phyloP scores from a whole-genome alignment of 2,113 vertebrate genomes.

The Planiliza haematocheilus region DNA sequence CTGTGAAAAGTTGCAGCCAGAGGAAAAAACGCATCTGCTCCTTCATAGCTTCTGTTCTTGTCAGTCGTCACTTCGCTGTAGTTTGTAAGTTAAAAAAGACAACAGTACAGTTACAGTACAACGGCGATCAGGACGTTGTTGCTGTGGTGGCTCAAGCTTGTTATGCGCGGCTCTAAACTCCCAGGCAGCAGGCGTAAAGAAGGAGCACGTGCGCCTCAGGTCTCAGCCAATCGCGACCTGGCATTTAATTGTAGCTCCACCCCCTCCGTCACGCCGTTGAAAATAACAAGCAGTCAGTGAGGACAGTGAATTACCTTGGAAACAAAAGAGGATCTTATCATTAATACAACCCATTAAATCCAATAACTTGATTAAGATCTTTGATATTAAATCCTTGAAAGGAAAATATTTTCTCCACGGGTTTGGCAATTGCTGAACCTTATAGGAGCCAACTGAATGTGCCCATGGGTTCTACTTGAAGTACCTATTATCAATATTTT shows the following conservation, averaged over 20 bases:
- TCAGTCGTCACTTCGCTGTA: background rate
- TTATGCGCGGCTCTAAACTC: slow-evolving; percentile 35
- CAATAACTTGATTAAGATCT: slow-evolving; percentile 1
- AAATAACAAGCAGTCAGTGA: background rate
- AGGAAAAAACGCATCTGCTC: slow-evolving; percentile 27
- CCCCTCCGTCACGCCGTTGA: slow-evolving; percentile 15
- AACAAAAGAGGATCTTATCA: slow-evolving; percentile 6
- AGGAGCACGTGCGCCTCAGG: slow-evolving; percentile 73
- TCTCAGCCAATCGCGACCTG: slow-evolving; percentile 71
- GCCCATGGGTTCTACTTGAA: background rate
- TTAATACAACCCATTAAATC: background rate
- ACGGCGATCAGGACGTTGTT: background rate
- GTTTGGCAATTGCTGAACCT: background rate
- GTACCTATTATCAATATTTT: no score
- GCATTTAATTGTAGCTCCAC: slow-evolving; percentile 59
- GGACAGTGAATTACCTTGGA: slow-evolving; percentile 32
- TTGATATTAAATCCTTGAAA: background rate
- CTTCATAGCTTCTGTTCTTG: slow-evolving; percentile 66
- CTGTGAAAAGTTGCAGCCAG: slow-evolving; percentile 65
- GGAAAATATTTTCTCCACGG: background rate
- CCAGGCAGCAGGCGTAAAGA: slow-evolving; percentile 44
- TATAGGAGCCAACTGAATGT: slow-evolving; percentile 7
- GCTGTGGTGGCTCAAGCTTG: slow-evolving; percentile 27
- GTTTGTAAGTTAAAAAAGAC: background rate
- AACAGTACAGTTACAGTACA: background rate